Percentiles rank a stretch among this genome's conserved stretches.
These are phyloP conservation scores for Perdix hodgsoniae DNA, from an alignment of 2,797 vertebrate species.

Conservation along the genomic window DNA sequence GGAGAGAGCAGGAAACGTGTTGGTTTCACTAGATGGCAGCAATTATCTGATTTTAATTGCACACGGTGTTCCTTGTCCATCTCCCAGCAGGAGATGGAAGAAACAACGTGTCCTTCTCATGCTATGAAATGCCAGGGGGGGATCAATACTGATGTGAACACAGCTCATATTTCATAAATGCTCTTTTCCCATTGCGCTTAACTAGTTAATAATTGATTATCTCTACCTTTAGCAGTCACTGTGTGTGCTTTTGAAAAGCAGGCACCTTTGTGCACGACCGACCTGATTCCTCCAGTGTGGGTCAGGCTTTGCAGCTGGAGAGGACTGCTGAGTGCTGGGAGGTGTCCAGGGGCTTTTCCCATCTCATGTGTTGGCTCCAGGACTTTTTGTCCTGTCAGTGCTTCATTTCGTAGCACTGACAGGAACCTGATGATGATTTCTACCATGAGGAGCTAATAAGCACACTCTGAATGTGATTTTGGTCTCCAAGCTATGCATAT, in stretches of 20 bases:
- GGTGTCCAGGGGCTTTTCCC: background rate
- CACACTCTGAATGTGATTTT: background rate
- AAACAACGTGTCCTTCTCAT: accelerated
- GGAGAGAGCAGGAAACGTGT: background rate
- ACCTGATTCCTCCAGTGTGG: background rate
- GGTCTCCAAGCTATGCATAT: background rate
- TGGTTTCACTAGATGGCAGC: slow-evolving; percentile 66
- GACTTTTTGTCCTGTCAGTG: background rate
- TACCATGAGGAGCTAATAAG: background rate
- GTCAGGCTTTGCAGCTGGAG: accelerated
- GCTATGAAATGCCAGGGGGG: background rate
- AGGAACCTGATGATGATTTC: accelerated
- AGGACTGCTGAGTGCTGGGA: accelerated
- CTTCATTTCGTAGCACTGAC: background rate
- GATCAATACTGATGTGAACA: background rate
- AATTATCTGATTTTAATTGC: background rate
- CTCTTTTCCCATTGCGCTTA: background rate
- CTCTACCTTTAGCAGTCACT: background rate
- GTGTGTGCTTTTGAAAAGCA: accelerated
- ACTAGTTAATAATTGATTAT: background rate
- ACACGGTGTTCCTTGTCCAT: background rate
- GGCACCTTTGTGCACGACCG: background rate
- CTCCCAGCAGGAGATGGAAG: background rate
- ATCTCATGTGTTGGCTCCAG: background rate
- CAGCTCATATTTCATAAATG: background rate